Base-by-base conservation (phyloP, 2,888 invertebrate species). In the Gortyna flavago region DNA sequence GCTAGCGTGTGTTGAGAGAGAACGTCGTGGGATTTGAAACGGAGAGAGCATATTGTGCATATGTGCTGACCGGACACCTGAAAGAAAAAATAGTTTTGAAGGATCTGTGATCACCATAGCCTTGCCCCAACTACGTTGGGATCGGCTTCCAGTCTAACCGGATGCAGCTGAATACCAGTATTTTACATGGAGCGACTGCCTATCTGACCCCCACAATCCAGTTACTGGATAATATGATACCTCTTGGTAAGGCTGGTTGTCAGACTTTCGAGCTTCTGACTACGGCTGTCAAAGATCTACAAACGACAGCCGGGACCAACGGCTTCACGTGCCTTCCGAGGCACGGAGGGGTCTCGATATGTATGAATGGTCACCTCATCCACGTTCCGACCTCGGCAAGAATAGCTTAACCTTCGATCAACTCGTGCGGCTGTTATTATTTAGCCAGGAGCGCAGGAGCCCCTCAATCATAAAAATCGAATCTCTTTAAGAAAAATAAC, bases 21-120 rank as follows among this genome's bases (percentile, higher is more conserved):
- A 0, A 84, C 82, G 0, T 74, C 66, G 5, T 62, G 59, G 0
- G 79, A 84, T 29, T 72, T 88, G 44, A 85, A 88, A 21, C 41
- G 77, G 8, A 88, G 77, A 7, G n/a, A 13, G 35, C 88, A 88
- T 32, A 88, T n/a, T 1, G 2, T 0, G 21, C 88, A 88, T 67
- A 66, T 77, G 61, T 85, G 29, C 7, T 57, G 32, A 0, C 89
- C 89, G 0, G 78, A 74, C 2, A 68, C 1, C 87, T 87, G 71
- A 25, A 48, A 32, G 16, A 35, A 35, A 35, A 4, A 11, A 35
- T 21, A 18, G 32, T 8, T 29, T 8, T 61, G 8, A 61, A 32
- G 8, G 8, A 32, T 18, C 29, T 18, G 59, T 29, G 59, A 2
- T 29, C 6, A 13, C 16, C n/a, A n/a, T n/a, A 44, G 29, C 16